Conservation (phyloP, 92 coral and sea anemone genomes). For the Muricea muricata region DNA sequence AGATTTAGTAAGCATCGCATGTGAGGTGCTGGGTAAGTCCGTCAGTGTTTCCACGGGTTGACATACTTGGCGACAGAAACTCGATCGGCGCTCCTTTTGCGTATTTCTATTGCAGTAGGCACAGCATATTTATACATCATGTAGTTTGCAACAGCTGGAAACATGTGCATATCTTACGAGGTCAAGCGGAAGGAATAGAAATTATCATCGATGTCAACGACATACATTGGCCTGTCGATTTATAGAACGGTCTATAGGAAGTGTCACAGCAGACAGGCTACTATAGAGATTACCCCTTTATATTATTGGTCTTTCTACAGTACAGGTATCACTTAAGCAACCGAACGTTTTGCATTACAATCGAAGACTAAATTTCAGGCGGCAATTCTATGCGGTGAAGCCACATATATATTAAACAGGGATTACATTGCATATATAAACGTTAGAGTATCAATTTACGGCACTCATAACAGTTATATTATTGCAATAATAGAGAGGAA, state of each 20-base stretch:
- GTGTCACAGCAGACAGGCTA: too few relatives aligned
- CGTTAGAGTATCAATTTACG: not conserved
- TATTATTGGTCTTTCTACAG: not conserved
- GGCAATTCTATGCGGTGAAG: not conserved
- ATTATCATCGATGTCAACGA: too few relatives aligned
- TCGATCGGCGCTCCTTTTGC: too few relatives aligned
- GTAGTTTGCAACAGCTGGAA: not conserved
- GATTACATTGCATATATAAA: not conserved
- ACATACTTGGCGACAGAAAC: too few relatives aligned
- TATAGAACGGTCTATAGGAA: too few relatives aligned
- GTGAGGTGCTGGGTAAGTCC: constrained; percentile 83
- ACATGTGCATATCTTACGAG: not conserved
- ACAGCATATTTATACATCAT: too few relatives aligned
- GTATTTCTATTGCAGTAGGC: too few relatives aligned
- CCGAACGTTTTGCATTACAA: not conserved
- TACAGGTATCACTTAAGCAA: not conserved
- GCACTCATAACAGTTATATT: not conserved
- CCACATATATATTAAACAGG: too few relatives aligned
- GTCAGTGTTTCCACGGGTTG: too few relatives aligned
- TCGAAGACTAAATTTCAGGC: not conserved
- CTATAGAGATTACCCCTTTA: not conserved
- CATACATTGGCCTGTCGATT: too few relatives aligned
- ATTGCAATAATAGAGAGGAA: not conserved
- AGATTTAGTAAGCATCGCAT: constrained; percentile 79
- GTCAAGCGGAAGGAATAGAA: not conserved